Evolutionary conservation across 2,113 vertebrate genomes (phyloP), one percentile per base, ranked within the genome.

Genomic region (Hippocampus barbouri): DNA sequence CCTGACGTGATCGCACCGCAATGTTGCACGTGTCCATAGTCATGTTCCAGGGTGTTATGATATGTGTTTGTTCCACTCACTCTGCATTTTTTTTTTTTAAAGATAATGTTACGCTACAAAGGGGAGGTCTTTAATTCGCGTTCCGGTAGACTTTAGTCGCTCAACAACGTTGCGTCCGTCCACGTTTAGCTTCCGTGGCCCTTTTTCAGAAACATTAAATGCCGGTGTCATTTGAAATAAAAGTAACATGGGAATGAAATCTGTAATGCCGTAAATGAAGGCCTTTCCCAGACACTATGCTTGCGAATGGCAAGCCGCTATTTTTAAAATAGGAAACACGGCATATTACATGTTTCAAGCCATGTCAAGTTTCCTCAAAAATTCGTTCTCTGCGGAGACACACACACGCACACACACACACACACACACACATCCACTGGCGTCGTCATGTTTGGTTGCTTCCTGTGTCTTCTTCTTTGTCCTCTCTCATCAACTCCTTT

Each of bases 401-500:
- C 5, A 53, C 49, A 21, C 18, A 8, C 16, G 2, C n/a, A 57
- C 56, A 57, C n/a, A 8, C n/a, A 30, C 30, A 5, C 34, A 56
- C 23, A 57, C 56, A 25, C 21, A 59, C 56, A 59, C 56, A 30
- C n/a, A 57, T 25, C 27, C 25, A 64, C 38, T 64, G 59, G 27
- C 20, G 4, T 14, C 20, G 21, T 65, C 40, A 41, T 65, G 40
- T 43, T 38, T 65, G 40, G 21, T 65, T n/a, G 62, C 62, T 65
- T 30, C 61, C 34, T 25, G 62, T 23, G 62, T 65, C 40, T 64
- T 64, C 40, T 65, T 65, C 63, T 65, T 65, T 65, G 63, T 65
- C 71, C 68, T 71, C 79, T 84, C 83, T 85, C 80, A 87, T 87
- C 81, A 81, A 68, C 74, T 81, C 73, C 60, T 85, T 84, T 85